Percentiles rank a stretch among this genome's conserved stretches.
These are phyloP conservation scores for Amblyjoppa proteus DNA, from an alignment of 2,888 invertebrate genomes.

Conservation along the genomic window DNA sequence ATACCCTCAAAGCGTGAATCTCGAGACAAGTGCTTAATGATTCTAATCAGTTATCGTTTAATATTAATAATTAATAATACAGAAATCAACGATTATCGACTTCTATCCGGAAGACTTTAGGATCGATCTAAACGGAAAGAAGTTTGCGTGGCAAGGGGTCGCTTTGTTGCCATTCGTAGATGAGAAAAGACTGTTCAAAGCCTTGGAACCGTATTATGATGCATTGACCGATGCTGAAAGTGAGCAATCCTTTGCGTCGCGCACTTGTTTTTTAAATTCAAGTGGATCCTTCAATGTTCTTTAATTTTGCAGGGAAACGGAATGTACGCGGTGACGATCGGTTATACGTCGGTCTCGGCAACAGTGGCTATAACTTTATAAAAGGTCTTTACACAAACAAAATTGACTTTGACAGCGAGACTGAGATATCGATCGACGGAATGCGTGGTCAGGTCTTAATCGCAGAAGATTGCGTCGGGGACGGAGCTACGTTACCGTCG, in stretches of 20 bases:
- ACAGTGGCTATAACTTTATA: slow-evolving; percentile 90
- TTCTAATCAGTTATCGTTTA: slow-evolving; percentile 14
- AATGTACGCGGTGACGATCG: slow-evolving; percentile 96
- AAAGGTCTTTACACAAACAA: slow-evolving; percentile 89
- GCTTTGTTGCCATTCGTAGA: slow-evolving; percentile 99
- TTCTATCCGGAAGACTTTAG: slow-evolving; percentile 99
- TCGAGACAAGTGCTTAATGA: neutral
- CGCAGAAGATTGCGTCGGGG: slow-evolving; percentile 89
- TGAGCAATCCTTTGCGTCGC: slow-evolving; percentile 80
- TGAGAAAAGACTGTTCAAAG: slow-evolving; percentile 94
- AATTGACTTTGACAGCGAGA: slow-evolving; percentile 85
- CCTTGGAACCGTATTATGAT: slow-evolving; percentile 92
- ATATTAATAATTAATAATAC: slow-evolving; percentile 71
- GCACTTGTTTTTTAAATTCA: neutral
- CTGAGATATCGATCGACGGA: slow-evolving; percentile 91
- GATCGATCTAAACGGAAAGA: slow-evolving; percentile 99
- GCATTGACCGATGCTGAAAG: slow-evolving; percentile 94
- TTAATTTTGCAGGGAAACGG: slow-evolving; percentile 87
- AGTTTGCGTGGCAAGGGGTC: slow-evolving; percentile 99
- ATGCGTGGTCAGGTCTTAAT: slow-evolving; percentile 93
- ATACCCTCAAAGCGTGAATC: neutral
- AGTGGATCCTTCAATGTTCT: slow-evolving; percentile 5
- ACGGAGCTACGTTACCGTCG: slow-evolving; percentile 89
- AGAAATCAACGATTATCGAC: slow-evolving; percentile 97
- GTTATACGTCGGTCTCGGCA: slow-evolving; percentile 93